phyloP scores from a whole-genome alignment of 2,888 invertebrate genomes.

The Heteropelma amictum region DNA sequence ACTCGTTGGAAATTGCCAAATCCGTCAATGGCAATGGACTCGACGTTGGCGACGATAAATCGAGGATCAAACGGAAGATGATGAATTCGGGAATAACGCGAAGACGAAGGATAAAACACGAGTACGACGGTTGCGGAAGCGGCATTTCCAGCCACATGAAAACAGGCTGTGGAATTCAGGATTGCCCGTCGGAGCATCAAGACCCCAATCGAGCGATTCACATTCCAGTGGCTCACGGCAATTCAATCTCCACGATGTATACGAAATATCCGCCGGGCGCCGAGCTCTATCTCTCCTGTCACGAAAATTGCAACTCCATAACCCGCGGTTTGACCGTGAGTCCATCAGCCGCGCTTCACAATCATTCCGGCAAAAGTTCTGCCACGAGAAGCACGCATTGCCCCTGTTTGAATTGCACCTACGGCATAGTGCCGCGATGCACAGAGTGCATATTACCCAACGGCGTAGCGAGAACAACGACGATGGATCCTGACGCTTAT shows the following conservation, averaged over 20 bases:
- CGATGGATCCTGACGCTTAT: conserved; percentile 68
- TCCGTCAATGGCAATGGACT: conserved; percentile 50
- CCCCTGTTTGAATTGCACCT: conserved; percentile 67
- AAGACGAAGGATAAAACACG: conserved; percentile 56
- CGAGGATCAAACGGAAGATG: conserved; percentile 57
- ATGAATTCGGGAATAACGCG: conserved; percentile 51
- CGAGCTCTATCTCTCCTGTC: conserved; percentile 69
- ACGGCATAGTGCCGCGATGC: conserved; percentile 68
- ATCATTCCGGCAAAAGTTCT: conserved; percentile 56
- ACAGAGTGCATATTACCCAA: conserved; percentile 68
- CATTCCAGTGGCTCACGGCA: conserved; percentile 61
- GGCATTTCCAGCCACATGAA: conserved; percentile 57
- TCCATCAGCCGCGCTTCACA: conserved; percentile 52
- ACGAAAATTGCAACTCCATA: conserved; percentile 67
- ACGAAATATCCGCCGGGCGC: conserved; percentile 63
- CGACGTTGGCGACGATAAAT: conserved; percentile 53
- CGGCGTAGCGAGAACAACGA: conserved; percentile 59
- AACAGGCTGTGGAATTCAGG: conserved; percentile 60
- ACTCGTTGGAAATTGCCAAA: conserved; percentile 57
- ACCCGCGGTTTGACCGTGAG: conserved; percentile 65
- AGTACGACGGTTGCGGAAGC: conserved; percentile 49
- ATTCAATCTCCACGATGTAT: conserved; percentile 63
- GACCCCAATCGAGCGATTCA: conserved; percentile 64
- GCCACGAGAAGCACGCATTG: conserved; percentile 62
- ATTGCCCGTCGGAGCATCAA: conserved; percentile 60